Evolutionary conservation across 2,888 invertebrate genomes (phyloP), one percentile per base, ranked within the genome.

Genomic region (Lochmaea capreae): DNA sequence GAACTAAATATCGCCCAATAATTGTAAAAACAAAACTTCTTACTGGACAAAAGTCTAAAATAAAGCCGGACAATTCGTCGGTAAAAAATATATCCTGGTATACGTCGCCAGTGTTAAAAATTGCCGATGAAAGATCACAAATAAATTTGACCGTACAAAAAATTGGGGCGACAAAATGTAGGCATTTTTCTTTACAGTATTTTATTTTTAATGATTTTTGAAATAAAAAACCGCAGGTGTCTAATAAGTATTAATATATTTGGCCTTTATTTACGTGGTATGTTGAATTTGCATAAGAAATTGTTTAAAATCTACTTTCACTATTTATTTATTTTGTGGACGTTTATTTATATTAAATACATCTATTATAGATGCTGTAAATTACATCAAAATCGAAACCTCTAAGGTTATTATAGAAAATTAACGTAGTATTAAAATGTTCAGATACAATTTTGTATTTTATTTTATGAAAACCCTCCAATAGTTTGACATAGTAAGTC

Each of bases 361-460:
- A 43, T 63, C 43, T 43, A 62, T 42, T 16, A 62, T 62, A 62
- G 5, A 42, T 62, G 58, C 18, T 58, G 42, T 62, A 18, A 39
- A 42, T 43, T 62, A 43, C 39, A 62, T 39, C 11, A 43, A 16
- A 59, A 63, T 42, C 12, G 16, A 16, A 59, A 59, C 59, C 12
- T 43, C 12, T 18, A n/a, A 43, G 26, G 16, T 46, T 46, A 16
- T 61, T 43, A 18, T 43, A 63, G 8, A 14, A n/a, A 63, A 63
- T 39, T 61, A 39, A 63, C 8, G 62, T 63, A 63, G 62, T 63
- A 63, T 63, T 63, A 63, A 63, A 63, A 1, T 63, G 39, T 43
- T 63, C 33, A 59, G 26, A 63, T 16, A 63, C 14, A 11, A n/a
- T 9, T 39, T 33, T 18, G 26, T n/a, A 0, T 61, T 61, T 46